Percentiles rank a stretch among this genome's conserved stretches.
phyloP scores from a whole-genome alignment of 2,888 invertebrate species.

The Eupithecia abbreviata region DNA sequence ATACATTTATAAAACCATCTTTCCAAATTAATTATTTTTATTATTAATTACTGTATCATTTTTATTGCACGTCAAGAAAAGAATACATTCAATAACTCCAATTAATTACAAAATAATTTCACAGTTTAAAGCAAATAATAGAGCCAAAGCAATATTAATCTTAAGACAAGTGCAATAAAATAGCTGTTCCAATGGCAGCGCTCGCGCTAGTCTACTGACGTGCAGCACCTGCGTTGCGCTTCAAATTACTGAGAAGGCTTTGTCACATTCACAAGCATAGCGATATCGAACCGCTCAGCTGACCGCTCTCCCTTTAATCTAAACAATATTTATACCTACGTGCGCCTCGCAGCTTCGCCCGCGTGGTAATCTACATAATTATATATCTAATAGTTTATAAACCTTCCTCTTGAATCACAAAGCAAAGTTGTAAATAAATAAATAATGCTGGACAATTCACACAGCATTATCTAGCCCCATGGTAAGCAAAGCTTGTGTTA shows the following conservation, averaged over 20 bases:
- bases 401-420: too few species aligned
- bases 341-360: too few species aligned
- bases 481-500: too few species aligned
- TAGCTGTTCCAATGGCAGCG: not conserved
- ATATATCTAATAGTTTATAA: too few species aligned
- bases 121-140: not conserved
- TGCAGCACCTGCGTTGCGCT: conserved; percentile 6
- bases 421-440: too few species aligned
- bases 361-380: too few species aligned
- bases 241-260: not conserved
- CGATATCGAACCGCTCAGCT: not conserved
- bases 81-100: not conserved
- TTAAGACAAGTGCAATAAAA: not conserved
- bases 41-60: not conserved
- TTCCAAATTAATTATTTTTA: not conserved
- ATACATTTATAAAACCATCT: not conserved
- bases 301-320: too few species aligned
- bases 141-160: not conserved
- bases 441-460: too few species aligned
- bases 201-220: not conserved
- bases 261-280: not conserved
- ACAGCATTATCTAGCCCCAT: too few species aligned
- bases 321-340: too few species aligned
- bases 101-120: not conserved
- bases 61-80: not conserved